Base-by-base conservation (phyloP, 1,140 invertebrate species). In the Hycleus phaleratus region DNA sequence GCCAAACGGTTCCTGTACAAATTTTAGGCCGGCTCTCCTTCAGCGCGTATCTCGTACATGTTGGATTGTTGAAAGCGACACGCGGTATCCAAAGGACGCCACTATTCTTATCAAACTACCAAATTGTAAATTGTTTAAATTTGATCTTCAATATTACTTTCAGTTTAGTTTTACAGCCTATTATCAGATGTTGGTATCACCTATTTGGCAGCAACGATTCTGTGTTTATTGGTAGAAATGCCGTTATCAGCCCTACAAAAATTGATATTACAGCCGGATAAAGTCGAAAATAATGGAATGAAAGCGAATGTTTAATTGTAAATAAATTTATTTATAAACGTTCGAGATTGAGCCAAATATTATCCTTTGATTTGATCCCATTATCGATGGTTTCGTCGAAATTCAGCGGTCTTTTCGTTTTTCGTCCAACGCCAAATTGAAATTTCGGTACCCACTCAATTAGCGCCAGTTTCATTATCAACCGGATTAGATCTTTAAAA, bases 221-320 rank as follows among this genome's bases (percentile, higher is more conserved):
- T 68, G 9, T 66, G 64, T 56, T 38, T 68, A 38, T 26, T 62
- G 8, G 44, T 68, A 4, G 66, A 68, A 55, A 66, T 68, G 66
- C 66, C 66, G 3, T 42, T 66, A 32, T 66, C 64, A 26, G 62
- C 66, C n/a, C n/a, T 68, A 11, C 66, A 68, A 40, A 68, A 67
- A 62, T 49, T 66, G 47, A 5, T 26, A 49, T 38, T 11, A 11
- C 25, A 6, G 9, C 38, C 9, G 6, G 11, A 11, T 25, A 26
- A 38, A 38, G 1, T 9, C 26, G 6, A 26, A 3, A 11, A 38
- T 49, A 12, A 6, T 38, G 26, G 1, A 12, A 49, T 26, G 1
- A 49, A 49, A 26, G 32, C 8, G 9, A 10, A 12, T 38, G 47
- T 10, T 12, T 6, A 49, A 8, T 2, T 24, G 25, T 10, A 4